phyloP scores from a whole-genome alignment of 92 coral and sea anemone genomes.

The Epizoanthus ramosus region DNA sequence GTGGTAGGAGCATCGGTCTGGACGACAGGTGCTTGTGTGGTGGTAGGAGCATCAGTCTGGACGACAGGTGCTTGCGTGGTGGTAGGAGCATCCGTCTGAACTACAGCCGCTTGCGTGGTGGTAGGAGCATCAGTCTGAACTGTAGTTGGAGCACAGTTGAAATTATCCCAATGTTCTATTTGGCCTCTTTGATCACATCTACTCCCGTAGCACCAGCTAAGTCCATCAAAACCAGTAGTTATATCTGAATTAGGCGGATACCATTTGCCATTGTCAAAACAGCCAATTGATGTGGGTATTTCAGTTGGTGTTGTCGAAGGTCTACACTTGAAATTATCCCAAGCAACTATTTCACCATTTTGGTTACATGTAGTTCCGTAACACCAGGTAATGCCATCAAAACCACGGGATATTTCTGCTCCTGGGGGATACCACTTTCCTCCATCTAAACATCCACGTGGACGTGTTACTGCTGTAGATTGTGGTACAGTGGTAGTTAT shows the following conservation, averaged over 20 bases:
- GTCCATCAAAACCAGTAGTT: not conserved
- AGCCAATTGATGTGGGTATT: not conserved
- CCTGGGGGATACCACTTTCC: slow-evolving; percentile 33
- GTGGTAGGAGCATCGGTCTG: no score
- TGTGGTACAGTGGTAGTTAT: not conserved
- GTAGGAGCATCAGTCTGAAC: not conserved
- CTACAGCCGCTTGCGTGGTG: not conserved
- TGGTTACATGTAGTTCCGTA: slow-evolving; percentile 5
- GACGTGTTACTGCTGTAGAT: not conserved
- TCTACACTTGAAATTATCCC: not conserved
- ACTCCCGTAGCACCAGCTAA: slow-evolving; percentile 14
- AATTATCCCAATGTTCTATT: not conserved
- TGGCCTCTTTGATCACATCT: not conserved
- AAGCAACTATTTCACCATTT: slow-evolving; percentile 1
- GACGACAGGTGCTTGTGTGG: no score
- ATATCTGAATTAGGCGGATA: not conserved
- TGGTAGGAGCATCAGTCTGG: no score
- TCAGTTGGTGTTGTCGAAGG: not conserved
- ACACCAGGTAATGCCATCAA: slow-evolving; percentile 10
- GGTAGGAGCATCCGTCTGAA: not conserved
- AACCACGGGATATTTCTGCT: not conserved
- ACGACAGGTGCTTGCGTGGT: not conserved
- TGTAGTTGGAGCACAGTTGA: not conserved
- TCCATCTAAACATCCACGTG: not conserved
- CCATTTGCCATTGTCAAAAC: slow-evolving; percentile 14